A percentile compares a stretch with the other conserved stretches of the same genome.
Evolutionary conservation across 2,113 vertebrate species (phyloP).

Genomic region (Antechinus flavipes): DNA sequence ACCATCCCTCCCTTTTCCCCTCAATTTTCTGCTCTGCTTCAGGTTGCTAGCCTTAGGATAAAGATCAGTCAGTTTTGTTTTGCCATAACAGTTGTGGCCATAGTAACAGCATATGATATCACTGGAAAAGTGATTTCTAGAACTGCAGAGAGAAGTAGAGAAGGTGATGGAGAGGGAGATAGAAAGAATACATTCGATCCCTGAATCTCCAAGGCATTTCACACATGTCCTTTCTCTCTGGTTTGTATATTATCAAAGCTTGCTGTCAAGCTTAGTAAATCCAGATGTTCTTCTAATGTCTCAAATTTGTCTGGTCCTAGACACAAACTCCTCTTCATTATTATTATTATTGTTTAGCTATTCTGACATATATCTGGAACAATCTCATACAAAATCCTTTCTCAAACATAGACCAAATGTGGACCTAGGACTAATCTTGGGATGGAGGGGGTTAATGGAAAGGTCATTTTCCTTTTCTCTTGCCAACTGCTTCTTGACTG

Average conservation of each 20-base stretch:
- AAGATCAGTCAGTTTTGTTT: conserved; percentile 57
- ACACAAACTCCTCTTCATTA: conserved; percentile 22
- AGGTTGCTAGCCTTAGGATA: conserved; percentile 9
- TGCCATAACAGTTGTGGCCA: conserved; percentile 57
- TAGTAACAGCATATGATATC: conserved; percentile 59
- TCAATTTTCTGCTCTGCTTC: background rate
- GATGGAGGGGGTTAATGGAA: conserved; percentile 42
- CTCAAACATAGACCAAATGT: background rate
- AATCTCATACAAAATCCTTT: background rate
- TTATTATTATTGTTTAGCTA: conserved; percentile 18
- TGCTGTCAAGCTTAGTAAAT: conserved; percentile 30
- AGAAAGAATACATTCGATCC: background rate
- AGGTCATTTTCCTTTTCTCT: background rate
- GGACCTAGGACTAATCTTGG: background rate
- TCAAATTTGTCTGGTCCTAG: background rate
- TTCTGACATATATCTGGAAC: conserved; percentile 20
- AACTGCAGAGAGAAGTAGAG: background rate
- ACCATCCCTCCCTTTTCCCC: background rate
- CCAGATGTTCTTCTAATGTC: conserved; percentile 53
- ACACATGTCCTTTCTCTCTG: background rate
- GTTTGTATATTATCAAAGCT: background rate
- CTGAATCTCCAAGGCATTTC: background rate
- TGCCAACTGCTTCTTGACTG: background rate
- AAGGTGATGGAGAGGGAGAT: background rate
- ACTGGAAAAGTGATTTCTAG: conserved; percentile 53